Base-by-base conservation (phyloP, 23 tunicate genomes). In the Trididemnum nubilum region DNA sequence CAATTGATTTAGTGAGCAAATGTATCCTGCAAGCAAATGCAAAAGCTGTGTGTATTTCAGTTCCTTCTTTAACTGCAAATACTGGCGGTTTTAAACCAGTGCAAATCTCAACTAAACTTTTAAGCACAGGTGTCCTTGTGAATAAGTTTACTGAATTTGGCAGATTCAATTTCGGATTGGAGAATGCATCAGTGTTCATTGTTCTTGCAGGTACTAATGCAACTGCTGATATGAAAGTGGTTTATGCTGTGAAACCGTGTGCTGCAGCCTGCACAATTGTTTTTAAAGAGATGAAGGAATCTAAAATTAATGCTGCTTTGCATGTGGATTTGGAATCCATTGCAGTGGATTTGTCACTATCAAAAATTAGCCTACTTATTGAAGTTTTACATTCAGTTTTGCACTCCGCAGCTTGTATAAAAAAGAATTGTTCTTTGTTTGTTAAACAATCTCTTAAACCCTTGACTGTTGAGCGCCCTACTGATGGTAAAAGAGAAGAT, bases 311-410 rank as follows among this genome's bases (percentile, higher is more conserved):
- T 82, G 40, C 76, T 36, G 81, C 81, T 4, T 34, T 87, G 32
- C 91, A 87, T 65, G 44, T 88, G 21, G 93, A 88, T 69, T 65
- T 88, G 39, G 93, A 88, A 26, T 81, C 93, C 1, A 73, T 88
- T 52, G 59, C 38, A 51, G 36, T 88, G 1, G 74, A 82, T 31
- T 29, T 88, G 2, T 76, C 83, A 2, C n/a, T 29, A 35, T 24
- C 35, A 21, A 81, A 88, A 71, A 34, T 75, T 35, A 64, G 29
- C 34, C 31, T 85, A 12, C 22, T 85, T 18, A 84, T 78, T 1
- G 36, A 36, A 9, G 21, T 71, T 54, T 33, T 69, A 2, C 70
- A 65, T 7, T 50, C 64, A 19, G 34, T 52, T 31, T 21, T 51
- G 9, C 39, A 29, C 2, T 22, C 64, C 3, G 3, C 33, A 18